Percentiles rank a stretch among this genome's conserved stretches.
phyloP scores from a whole-genome alignment of 2,113 vertebrate genomes.

The Apeltes quadracus region DNA sequence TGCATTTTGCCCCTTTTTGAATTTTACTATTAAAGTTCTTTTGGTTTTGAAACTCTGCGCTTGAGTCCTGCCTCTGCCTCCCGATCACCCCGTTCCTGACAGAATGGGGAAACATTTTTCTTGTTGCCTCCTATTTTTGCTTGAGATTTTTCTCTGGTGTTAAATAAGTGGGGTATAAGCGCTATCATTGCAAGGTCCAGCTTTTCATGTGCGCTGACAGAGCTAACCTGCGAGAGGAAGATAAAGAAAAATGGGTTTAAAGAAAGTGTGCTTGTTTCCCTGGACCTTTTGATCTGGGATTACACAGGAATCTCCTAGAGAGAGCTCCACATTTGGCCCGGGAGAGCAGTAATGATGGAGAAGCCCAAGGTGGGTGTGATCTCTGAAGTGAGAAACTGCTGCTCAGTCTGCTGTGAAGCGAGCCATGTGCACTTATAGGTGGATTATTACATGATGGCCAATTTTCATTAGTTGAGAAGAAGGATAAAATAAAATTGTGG shows the following conservation, averaged over 20 bases:
- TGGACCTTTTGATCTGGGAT: conserved; percentile 81
- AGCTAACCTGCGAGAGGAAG: conserved; percentile 73
- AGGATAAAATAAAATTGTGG: conserved; percentile 47
- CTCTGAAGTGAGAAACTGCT: conserved; percentile 72
- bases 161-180: conserved; percentile 26
- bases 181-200: conserved; percentile 60
- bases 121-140: conserved; percentile 11
- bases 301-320: conserved; percentile 71
- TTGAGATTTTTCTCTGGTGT: conserved; percentile 47
- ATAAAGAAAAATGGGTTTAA: conserved; percentile 78
- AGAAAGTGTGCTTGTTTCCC: conserved; percentile 75
- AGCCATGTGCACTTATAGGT: conserved; percentile 57
- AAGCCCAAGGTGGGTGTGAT: conserved; percentile 64
- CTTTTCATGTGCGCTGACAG: conserved; percentile 52
- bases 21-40: no score
- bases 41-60: no score
- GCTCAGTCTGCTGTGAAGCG: conserved; percentile 54
- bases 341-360: conserved; percentile 59
- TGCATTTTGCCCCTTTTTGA: no score
- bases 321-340: conserved; percentile 66
- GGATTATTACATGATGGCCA: conserved; percentile 72
- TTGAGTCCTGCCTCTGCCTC: no score
- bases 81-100: no score
- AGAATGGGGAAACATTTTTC: no score
- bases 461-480: conserved; percentile 59